Conservation (phyloP, 2,797 vertebrate genomes). For the Craterocephalus amniculus region DNA sequence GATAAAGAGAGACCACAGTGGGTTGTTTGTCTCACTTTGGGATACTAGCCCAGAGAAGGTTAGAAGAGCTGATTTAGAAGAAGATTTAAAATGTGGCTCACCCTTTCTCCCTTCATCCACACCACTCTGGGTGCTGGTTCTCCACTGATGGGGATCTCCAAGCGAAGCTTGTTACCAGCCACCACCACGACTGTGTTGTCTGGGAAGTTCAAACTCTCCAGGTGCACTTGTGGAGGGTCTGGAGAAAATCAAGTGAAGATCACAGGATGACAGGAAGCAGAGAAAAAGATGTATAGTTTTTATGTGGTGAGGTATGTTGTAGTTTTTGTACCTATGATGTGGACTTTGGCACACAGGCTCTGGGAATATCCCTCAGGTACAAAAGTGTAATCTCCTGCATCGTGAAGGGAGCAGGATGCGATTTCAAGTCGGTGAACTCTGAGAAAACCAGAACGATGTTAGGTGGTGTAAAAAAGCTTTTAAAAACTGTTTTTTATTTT, state of each 20-base stretch:
- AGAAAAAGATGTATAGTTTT: not conserved
- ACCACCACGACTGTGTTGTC: slow-evolving; percentile 93
- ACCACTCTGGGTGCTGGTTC: slow-evolving; percentile 93
- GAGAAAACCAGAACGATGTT: slow-evolving; percentile 18
- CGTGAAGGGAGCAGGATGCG: slow-evolving; percentile 84
- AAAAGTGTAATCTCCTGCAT: slow-evolving; percentile 95
- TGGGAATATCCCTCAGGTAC: slow-evolving; percentile 92
- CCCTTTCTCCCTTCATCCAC: slow-evolving; percentile 97
- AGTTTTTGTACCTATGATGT: slow-evolving; percentile 89
- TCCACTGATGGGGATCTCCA: slow-evolving; percentile 94
- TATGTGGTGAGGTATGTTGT: not conserved
- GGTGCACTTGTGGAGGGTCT: slow-evolving; percentile 94
- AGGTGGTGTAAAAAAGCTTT: not conserved
- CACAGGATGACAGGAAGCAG: not conserved
- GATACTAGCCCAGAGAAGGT: too few species aligned
- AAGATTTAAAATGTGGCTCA: slow-evolving; percentile 62
- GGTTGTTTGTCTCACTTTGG: too few species aligned
- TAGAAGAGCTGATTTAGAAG: too few species aligned
- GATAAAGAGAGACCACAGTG: too few species aligned
- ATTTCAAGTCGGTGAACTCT: slow-evolving; percentile 93
- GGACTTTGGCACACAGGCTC: slow-evolving; percentile 90
- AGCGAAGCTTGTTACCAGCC: slow-evolving; percentile 94
- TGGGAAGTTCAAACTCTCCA: slow-evolving; percentile 91
- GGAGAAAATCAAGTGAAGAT: slow-evolving; percentile 18
- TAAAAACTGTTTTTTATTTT: too few species aligned